Evolutionary conservation across 1,140 invertebrate species (phyloP).

Genomic region (Melipona quadrifasciata): DNA sequence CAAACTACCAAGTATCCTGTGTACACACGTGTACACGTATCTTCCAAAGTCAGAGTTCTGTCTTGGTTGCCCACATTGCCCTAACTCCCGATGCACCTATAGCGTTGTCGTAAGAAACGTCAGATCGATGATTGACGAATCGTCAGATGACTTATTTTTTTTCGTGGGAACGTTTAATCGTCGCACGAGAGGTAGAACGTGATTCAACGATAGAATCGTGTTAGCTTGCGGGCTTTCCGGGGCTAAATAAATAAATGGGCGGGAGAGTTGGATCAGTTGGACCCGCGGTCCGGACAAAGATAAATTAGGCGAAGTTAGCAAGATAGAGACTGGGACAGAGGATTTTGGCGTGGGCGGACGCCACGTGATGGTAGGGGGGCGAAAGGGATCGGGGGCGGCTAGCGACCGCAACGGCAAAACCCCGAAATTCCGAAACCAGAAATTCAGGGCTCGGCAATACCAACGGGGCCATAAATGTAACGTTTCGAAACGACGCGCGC

Average conservation of each 20-base stretch:
- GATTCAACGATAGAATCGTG: neutral
- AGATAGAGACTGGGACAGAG: slow-evolving; percentile 15
- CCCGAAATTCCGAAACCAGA: slow-evolving; percentile 66
- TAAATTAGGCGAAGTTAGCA: slow-evolving; percentile 42
- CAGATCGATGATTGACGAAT: no score
- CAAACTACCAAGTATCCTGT: neutral
- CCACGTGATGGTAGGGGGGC: no score
- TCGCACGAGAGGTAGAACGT: no score
- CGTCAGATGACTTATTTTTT: no score
- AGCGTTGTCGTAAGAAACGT: neutral
- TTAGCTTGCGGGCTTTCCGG: neutral
- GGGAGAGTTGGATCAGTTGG: slow-evolving; percentile 9
- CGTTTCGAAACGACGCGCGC: slow-evolving; percentile 68
- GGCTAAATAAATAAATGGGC: slow-evolving; percentile 26
- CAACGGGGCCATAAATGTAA: slow-evolving; percentile 73
- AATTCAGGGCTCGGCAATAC: slow-evolving; percentile 68
- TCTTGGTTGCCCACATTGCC: no score
- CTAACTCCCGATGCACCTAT: no score
- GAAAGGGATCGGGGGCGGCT: slow-evolving; percentile 35
- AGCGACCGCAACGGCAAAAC: slow-evolving; percentile 49
- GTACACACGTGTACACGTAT: neutral
- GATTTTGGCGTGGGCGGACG: neutral
- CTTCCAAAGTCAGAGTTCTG: neutral
- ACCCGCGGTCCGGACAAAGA: slow-evolving; percentile 20
- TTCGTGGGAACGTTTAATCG: neutral